Base-by-base conservation (phyloP, 1,140 invertebrate species). In the Heliconius nattereri region DNA sequence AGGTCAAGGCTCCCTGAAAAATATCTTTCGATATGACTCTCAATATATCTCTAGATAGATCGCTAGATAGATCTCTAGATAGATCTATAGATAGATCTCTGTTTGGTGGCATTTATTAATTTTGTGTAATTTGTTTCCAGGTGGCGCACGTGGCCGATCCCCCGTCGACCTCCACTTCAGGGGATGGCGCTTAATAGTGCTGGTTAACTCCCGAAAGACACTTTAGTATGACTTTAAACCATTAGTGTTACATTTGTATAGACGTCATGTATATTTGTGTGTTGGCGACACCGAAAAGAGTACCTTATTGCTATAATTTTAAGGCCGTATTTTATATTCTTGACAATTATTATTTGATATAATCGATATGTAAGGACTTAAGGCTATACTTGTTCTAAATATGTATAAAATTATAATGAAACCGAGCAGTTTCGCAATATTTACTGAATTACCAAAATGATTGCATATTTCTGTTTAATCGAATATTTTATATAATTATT, bases 161-260 rank as follows among this genome's bases (percentile, higher is more conserved):
- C 49, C 85, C 88, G 54, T 88, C 87, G 72, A 83, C 86, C 71
- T 86, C 81, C 20, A 78, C 87, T 29, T 80, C 87, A 72, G 78
- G 85, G 83, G 84, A 84, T 54, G 83, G 83, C 78, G 83, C 85
- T 82, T 54, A 86, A 83, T 29, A 85, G 80, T 79, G 83, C 83
- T 78, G 77, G 76, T 76, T 57, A 76, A 76, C 37, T 72, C 32
- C 81, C 76, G 79, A 80, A 78, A 82, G 81, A 80, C 84, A 83
- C 71, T 80, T 29, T 60, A 66, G 37, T 85, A 84, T 85, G 80
- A 84, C 76, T 40, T 78, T 79, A 78, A 79, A 86, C 80, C 85
- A 84, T 57, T 90, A 87, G 87, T 84, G 84, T 81, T 89, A 90
- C 83, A 87, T 88, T 86, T 90, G 87, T 88, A 86, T 86, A 90